phyloP scores from a whole-genome alignment of 2,797 vertebrate genomes.

The Squalus acanthias region DNA sequence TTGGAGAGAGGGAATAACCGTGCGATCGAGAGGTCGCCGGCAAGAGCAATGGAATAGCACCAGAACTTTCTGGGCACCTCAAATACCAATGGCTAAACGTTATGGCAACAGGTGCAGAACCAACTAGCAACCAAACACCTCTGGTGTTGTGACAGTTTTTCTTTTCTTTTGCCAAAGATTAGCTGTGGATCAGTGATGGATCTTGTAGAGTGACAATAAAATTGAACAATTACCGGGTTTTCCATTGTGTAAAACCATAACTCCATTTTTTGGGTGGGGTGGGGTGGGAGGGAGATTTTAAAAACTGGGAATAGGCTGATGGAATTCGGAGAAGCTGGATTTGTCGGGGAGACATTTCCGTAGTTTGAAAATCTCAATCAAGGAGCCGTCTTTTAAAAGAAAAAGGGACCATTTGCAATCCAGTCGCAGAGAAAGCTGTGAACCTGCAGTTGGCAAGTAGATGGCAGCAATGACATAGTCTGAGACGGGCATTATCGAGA shows the following conservation, averaged over 20 bases:
- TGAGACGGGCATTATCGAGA: not conserved
- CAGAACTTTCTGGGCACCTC: not conserved
- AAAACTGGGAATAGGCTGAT: not conserved
- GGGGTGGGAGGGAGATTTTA: not conserved
- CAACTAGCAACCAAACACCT: too few species aligned
- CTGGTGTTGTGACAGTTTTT: not conserved
- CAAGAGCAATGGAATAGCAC: not conserved
- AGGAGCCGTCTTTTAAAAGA: not conserved
- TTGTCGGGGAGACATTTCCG: not conserved
- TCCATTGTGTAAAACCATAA: not conserved
- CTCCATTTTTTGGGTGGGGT: not conserved
- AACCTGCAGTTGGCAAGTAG: constrained; percentile 18
- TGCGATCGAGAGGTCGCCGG: not conserved
- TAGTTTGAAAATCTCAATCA: not conserved
- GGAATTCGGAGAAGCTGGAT: not conserved
- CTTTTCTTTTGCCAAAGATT: not conserved
- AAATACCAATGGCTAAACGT: not conserved
- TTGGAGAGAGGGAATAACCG: too few species aligned
- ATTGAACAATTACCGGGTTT: not conserved
- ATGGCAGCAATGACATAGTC: constrained; percentile 7
- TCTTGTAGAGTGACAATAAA: not conserved
- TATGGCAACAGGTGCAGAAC: not conserved
- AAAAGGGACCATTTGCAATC: not conserved
- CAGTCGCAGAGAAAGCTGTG: not conserved
- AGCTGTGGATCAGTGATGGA: not conserved